phyloP scores from a whole-genome alignment of 2,888 invertebrate genomes.

The Napeogenes inachia region DNA sequence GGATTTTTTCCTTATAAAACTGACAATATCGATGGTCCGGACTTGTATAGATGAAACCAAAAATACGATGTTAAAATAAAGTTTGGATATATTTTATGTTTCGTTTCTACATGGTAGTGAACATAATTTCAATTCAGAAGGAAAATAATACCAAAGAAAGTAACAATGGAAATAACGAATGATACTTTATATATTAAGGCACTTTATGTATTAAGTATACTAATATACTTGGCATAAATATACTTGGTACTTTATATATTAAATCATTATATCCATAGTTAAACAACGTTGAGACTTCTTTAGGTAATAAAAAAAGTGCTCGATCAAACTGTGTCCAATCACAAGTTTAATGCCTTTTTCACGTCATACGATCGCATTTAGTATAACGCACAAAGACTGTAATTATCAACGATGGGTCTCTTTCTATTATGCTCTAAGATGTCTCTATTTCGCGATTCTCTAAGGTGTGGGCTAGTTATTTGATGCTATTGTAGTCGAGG shows the following conservation, averaged over 20 bases:
- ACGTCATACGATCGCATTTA: conserved; percentile 53
- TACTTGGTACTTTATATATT: not conserved
- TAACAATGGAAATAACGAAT: not conserved
- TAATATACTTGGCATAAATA: not conserved
- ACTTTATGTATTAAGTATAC: not conserved
- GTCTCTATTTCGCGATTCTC: conserved; percentile 76
- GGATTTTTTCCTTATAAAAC: conserved; percentile 23
- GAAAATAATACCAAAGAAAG: too few species aligned
- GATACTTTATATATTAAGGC: not conserved
- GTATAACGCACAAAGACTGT: conserved; percentile 65
- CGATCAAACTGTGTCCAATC: conserved; percentile 41
- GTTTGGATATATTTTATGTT: not conserved
- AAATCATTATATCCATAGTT: not conserved
- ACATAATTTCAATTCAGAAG: too few species aligned
- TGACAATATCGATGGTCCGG: conserved; percentile 17
- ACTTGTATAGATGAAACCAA: not conserved
- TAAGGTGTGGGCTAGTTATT: conserved; percentile 76
- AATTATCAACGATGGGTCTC: conserved; percentile 71
- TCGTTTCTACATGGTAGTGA: not conserved
- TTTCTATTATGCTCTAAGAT: conserved; percentile 60
- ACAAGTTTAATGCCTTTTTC: conserved; percentile 43
- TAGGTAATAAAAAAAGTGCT: conserved; percentile 12
- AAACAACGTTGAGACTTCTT: not conserved
- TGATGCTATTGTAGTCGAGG: conserved; percentile 72
- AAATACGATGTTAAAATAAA: not conserved